Evolutionary conservation across 2,113 vertebrate species (phyloP).

Genomic region (Rhinolophus ferrumequinum): DNA sequence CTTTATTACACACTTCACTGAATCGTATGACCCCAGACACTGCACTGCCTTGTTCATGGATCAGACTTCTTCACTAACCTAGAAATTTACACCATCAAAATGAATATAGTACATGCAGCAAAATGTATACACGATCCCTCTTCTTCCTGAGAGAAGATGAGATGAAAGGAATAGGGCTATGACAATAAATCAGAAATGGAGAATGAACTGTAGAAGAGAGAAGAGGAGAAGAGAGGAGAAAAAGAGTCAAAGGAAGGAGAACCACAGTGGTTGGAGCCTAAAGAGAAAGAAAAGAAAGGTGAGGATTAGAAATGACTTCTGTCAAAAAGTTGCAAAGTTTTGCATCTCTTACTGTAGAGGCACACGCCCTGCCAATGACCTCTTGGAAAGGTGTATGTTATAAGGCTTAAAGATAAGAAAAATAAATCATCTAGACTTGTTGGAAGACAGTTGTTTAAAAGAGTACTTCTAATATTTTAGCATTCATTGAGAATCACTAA

Average conservation of each 20-base stretch:
- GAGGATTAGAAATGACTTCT: neutral
- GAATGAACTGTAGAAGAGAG: neutral
- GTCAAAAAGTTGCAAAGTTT: neutral
- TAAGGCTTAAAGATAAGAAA: neutral
- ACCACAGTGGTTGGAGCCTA: fast-evolving
- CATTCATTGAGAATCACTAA: neutral
- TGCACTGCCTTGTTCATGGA: neutral
- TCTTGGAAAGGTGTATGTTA: neutral
- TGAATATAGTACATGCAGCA: neutral
- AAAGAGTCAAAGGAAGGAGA: neutral
- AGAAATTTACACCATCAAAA: neutral
- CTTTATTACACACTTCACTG: neutral
- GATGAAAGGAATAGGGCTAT: neutral
- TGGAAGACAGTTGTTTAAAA: neutral
- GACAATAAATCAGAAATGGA: neutral
- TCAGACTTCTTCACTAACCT: neutral
- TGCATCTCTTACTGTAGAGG: neutral
- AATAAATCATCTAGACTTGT: neutral
- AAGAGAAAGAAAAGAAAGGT: neutral
- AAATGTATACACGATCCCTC: neutral
- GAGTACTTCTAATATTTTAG: neutral
- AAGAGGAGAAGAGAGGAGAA: neutral
- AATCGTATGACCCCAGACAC: neutral
- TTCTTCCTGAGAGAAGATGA: neutral
- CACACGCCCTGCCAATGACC: fast-evolving